Evolutionary conservation across 1,140 invertebrate species (phyloP), one percentile per base, ranked within the genome.

Genomic region (Drosophila baimaii): DNA sequence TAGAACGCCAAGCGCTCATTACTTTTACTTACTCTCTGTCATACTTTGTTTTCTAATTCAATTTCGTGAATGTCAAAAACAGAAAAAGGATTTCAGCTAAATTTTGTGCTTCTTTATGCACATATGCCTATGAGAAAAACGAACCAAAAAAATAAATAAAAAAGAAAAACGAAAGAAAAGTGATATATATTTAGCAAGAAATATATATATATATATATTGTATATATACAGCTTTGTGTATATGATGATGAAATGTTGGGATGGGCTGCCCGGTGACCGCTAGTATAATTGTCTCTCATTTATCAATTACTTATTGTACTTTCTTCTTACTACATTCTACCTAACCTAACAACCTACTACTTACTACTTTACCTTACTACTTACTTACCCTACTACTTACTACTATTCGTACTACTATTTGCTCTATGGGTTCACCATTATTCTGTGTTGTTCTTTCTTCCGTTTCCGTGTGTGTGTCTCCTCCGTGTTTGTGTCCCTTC

Each of bases 251-350:
- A 91, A 91, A 92, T 92, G 91, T 92, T 92, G 91, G 91, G 91
- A 92, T 92, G 91, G 91, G 91, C 91, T 92, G 91, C 91, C 91
- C 91, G 91, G 90, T 92, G 91, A 92, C 90, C 90, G 90, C 90
- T 91, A 90, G 88, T 90, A 90, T 90, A 90, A 90, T 90, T 90
- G 81, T 88, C 82, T 88, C 82, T 90, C 81, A 90, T 90, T 90
- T 89, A 88, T 88, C 84, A 89, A 89, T 89, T 90, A 90, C 81
- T 90, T 82, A 84, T 88, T 86, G 83, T 86, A 86, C 83, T 86
- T 86, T 86, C 83, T 86, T 86, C 84, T 86, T 89, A 86, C 79
- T 86, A 86, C 82, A 80, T 83, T 84, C 81, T 83, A 79, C 80
- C 80, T 83, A 80, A 84, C 77, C 81, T 85, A 73, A 81, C 59